Evolutionary conservation across 2,797 vertebrate genomes (phyloP).

Genomic region (Liasis olivaceus): DNA sequence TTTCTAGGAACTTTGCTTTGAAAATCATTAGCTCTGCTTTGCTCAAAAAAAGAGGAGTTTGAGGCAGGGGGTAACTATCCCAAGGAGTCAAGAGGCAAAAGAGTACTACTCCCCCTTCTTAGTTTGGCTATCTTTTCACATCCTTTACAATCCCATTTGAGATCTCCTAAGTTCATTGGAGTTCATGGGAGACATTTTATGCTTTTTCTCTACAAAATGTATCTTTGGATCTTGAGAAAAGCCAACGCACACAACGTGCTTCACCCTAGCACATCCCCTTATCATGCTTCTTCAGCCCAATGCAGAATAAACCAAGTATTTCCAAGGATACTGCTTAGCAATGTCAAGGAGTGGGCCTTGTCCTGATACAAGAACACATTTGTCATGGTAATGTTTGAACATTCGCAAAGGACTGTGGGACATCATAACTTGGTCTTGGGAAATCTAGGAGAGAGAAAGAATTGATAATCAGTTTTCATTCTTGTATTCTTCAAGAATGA

Average conservation of each 20-base stretch:
- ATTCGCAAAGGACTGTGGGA: constrained; percentile 87
- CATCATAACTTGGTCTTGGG: constrained; percentile 86
- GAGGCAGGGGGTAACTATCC: not conserved
- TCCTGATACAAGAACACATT: constrained; percentile 87
- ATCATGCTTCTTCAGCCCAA: not conserved
- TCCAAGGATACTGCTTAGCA: constrained; percentile 85
- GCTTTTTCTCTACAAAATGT: not conserved
- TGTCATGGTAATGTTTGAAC: constrained; percentile 84
- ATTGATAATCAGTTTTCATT: constrained; percentile 5
- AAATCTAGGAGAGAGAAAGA: constrained; percentile 73
- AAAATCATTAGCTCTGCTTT: not conserved
- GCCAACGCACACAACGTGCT: not conserved
- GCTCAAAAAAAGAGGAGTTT: not conserved
- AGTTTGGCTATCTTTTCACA: not conserved
- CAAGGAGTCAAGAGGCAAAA: not conserved
- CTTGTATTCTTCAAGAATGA: not conserved
- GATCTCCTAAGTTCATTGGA: not conserved
- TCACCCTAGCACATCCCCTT: not conserved
- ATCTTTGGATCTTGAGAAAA: not conserved
- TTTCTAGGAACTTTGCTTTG: not conserved
- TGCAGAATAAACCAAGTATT: not conserved
- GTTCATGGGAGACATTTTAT: not conserved
- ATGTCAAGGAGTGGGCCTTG: constrained; percentile 88
- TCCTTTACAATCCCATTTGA: not conserved
- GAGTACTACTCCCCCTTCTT: not conserved